Evolutionary conservation across 1,140 invertebrate species (phyloP), one percentile per base, ranked within the genome.

Genomic region (Cotesia vestalis): DNA sequence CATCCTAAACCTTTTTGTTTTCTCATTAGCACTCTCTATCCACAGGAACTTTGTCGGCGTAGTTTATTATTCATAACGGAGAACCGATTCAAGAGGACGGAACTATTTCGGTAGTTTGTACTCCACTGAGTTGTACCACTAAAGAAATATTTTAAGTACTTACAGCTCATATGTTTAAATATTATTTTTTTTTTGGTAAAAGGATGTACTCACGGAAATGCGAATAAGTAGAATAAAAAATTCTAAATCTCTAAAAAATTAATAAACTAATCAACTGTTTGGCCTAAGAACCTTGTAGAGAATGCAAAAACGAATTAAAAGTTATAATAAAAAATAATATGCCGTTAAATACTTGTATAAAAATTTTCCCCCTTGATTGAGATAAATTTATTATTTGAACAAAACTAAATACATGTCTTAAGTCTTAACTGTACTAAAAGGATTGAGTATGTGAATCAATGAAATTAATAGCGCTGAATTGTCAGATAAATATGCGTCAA

Each of bases 11-110:
- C 36, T 60, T 34, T 55, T 68, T 35, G 11, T 27, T 27, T 27
- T 27, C 34, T 12, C 12, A 8, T 14, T 66, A 66, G 34, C 52
- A 36, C 9, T 35, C 27, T 35, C 59, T 53, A 9, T 36, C 61
- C 57, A 69, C n/a, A 35, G 20, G 36, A 17, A 53, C 66, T 73
- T 68, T 67, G 63, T 72, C 52, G 64, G 66, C 57, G 8, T 46
- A 35, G 38, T 73, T 73, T 69, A 61, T 69, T 73, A 73, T 66
- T 73, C 71, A 68, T 73, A 62, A 73, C 59, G 57, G 14, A 40
- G 5, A 53, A 66, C 34, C 38, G 52, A 69, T 67, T 20, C 60
- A 57, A 27, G n/a, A 57, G 14, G 52, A 68, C 36, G 3, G 27
- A 27, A 27, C 27, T 68, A 68, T 68, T 68, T 68, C 35, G 66